Percentiles rank a stretch among this genome's conserved stretches.
These are phyloP conservation scores for Lochmaea capreae DNA, from an alignment of 2,888 invertebrate genomes.

Conservation along the genomic window DNA sequence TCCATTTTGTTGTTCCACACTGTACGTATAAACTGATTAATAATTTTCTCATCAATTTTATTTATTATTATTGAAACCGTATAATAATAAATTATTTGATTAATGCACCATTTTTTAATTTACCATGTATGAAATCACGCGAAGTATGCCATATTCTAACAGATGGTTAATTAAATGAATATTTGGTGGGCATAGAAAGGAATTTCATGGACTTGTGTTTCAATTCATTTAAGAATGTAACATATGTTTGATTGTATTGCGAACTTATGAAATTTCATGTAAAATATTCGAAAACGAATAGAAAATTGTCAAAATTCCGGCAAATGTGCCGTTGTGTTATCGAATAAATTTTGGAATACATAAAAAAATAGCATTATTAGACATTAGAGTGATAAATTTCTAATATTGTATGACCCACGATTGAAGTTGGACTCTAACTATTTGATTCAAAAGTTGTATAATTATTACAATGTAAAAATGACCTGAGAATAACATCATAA, in stretches of 20 bases:
- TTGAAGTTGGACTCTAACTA: too few species aligned
- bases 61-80: not conserved
- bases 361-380: too few species aligned
- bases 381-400: too few species aligned
- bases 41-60: not conserved
- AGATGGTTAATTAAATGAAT: not conserved
- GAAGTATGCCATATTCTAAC: slow-evolving; percentile 4
- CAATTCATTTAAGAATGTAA: not conserved
- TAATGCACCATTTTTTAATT: not conserved
- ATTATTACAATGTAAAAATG: too few species aligned
- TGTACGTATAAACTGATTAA: not conserved
- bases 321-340: too few species aligned
- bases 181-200: not conserved
- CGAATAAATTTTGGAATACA: too few species aligned
- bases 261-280: not conserved
- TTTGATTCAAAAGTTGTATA: too few species aligned
- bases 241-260: not conserved
- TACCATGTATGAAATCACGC: not conserved
- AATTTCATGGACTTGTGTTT: not conserved
- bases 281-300: too few species aligned
- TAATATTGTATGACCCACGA: too few species aligned
- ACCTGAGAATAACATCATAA: too few species aligned
- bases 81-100: not conserved
- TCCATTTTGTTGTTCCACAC: too few species aligned
- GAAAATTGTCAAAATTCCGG: too few species aligned